These are phyloP conservation scores for Daphoenositta chrysoptera DNA, from an alignment of 2,113 vertebrate species.

Conservation along the genomic window DNA sequence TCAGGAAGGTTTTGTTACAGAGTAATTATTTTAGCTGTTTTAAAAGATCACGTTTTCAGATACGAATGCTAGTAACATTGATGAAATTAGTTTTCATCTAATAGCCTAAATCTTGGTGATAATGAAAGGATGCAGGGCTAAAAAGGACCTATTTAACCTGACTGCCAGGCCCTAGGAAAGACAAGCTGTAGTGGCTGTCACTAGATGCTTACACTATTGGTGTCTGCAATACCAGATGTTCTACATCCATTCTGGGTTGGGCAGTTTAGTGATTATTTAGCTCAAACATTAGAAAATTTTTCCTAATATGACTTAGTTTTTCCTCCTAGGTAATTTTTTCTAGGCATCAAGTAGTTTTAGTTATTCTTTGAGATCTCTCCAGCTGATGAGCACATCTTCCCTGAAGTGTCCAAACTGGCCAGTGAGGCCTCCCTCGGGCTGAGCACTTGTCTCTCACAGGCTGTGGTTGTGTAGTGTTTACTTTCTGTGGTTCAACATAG, in stretches of 20 bases:
- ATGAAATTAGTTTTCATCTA: not conserved
- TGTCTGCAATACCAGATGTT: not conserved
- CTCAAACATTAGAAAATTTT: not conserved
- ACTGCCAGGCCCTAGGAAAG: not conserved
- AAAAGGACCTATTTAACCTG: not conserved
- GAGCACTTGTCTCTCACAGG: fast-evolving
- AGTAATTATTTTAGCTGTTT: not conserved
- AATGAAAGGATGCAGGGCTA: not conserved
- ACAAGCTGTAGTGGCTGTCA: not conserved
- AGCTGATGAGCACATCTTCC: not conserved
- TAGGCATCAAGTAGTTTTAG: not conserved
- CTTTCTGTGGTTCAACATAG: not conserved
- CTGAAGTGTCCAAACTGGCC: not conserved
- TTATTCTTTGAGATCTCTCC: not conserved
- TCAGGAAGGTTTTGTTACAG: not conserved
- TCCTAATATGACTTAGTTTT: not conserved
- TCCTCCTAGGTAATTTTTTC: not conserved
- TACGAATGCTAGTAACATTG: not conserved
- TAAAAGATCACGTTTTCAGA: not conserved
- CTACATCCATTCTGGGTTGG: not conserved
- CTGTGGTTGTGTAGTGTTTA: fast-evolving
- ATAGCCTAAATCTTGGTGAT: not conserved
- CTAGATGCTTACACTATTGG: not conserved
- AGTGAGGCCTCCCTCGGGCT: fast-evolving
- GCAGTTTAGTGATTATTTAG: not conserved